phyloP scores from a whole-genome alignment of 2,888 invertebrate genomes.

The Herminia tarsipennalis region DNA sequence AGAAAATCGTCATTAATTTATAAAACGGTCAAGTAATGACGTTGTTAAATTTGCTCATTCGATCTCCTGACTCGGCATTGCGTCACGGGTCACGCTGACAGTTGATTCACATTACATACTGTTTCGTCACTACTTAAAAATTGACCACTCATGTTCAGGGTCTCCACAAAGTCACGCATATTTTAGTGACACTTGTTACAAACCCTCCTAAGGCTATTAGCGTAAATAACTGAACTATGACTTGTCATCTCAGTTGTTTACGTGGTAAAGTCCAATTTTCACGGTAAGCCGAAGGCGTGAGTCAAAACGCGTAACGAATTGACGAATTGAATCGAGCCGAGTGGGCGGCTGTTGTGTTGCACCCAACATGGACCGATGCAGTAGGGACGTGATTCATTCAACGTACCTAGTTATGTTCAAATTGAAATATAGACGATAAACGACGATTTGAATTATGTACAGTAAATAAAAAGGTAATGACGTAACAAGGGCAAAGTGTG shows the following conservation, averaged over 20 bases:
- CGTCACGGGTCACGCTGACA: too few relatives aligned
- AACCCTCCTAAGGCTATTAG: slow-evolving; percentile 11
- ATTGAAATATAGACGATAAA: too few relatives aligned
- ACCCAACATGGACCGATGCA: slow-evolving; percentile 21
- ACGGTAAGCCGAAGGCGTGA: slow-evolving; percentile 18
- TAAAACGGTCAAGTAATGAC: too few relatives aligned
- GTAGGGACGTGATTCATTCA: slow-evolving; percentile 30
- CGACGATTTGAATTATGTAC: too few relatives aligned
- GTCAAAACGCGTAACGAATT: slow-evolving; percentile 32
- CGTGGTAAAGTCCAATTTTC: slow-evolving; percentile 17
- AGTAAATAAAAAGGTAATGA: too few relatives aligned
- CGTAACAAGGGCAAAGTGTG: too few relatives aligned
- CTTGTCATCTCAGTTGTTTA: slow-evolving; percentile 12
- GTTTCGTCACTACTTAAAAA: slow-evolving; percentile 2
- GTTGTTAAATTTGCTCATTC: too few relatives aligned
- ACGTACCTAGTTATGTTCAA: too few relatives aligned
- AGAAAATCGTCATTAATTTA: too few relatives aligned
- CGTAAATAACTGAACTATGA: slow-evolving; percentile 23
- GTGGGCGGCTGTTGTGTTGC: slow-evolving; percentile 27
- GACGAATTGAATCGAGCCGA: slow-evolving; percentile 19
- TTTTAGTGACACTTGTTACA: slow-evolving; percentile 2
- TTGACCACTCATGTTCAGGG: slow-evolving; percentile 9
- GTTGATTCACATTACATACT: too few relatives aligned
- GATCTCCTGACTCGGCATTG: too few relatives aligned
- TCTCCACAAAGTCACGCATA: slow-evolving; percentile 4